Evolutionary conservation across 1,140 invertebrate genomes (phyloP), one percentile per base, ranked within the genome.

Genomic region (Hydropsyche tenuis): DNA sequence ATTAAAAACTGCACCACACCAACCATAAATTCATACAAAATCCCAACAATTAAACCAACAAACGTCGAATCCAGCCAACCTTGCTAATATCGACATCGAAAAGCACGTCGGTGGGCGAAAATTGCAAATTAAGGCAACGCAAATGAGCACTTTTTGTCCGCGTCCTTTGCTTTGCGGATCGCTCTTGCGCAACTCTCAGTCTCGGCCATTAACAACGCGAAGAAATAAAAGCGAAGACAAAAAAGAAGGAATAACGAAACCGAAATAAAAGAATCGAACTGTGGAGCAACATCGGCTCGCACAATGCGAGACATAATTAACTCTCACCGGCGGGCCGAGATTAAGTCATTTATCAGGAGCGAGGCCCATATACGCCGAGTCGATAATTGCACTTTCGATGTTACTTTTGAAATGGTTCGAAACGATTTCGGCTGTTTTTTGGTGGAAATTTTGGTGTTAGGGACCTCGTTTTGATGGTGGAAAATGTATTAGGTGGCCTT

Each of bases 221-320:
- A 3, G 30, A 37, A 37, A 37, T 37, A 37, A 37, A 37, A 3
- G 30, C 30, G 30, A 37, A 37, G 9, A 9, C 3, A 37, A 37
- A 9, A 37, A 37, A 37, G 9, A 37, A 37, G 9, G 30, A 3
- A 37, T 9, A 37, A 37, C 30, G 9, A 9, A 37, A n/a, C n/a
- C 30, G 30, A 37, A 37, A 37, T 37, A 37, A 53, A 53, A 53
- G 20, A 53, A 20, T 20, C 48, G 18, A 37, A 18, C n/a, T 53
- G 48, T 53, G 48, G 48, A 18, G 48, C 48, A 53, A 53, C 48
- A 63, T 37, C 63, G 30, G 23, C 16, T 45, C 63, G 37, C 63
- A 65, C 63, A 65, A 65, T 65, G 63, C 63, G 27, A 11, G 30
- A 65, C 63, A 65, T 65, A 65, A 65, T 65, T 65, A 65, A 65